phyloP scores from a whole-genome alignment of 2,888 invertebrate species.

The Adelphocoris suturalis region DNA sequence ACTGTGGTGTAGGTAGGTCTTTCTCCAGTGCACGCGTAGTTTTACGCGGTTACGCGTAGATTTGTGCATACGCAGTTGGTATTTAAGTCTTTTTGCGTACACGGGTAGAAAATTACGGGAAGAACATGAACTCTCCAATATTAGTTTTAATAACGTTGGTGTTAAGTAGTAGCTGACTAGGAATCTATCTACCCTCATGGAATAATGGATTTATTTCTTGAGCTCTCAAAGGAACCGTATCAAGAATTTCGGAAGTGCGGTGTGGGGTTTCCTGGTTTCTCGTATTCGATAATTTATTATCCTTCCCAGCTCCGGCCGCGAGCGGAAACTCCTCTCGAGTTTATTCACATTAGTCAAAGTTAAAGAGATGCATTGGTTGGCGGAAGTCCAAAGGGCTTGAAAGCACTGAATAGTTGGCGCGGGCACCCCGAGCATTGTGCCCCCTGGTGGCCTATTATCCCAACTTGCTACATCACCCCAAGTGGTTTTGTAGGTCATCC shows the following conservation, averaged over 20 bases:
- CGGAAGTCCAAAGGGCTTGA: conserved; percentile 16
- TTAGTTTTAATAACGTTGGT: too few relatives aligned
- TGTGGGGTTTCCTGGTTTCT: not conserved
- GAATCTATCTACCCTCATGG: too few relatives aligned
- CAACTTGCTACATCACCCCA: too few relatives aligned
- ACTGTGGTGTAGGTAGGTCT: too few relatives aligned
- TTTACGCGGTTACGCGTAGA: too few relatives aligned
- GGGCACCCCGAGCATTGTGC: not conserved
- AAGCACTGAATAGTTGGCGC: not conserved
- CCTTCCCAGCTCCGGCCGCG: not conserved
- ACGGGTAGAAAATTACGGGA: too few relatives aligned
- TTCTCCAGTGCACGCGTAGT: too few relatives aligned
- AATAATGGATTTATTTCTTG: not conserved
- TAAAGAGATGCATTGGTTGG: conserved; percentile 57
- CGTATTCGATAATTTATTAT: conserved; percentile 14
- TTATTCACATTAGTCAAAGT: conserved; percentile 56
- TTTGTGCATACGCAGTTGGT: too few relatives aligned
- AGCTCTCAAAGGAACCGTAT: not conserved
- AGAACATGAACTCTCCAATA: too few relatives aligned
- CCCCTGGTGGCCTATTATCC: too few relatives aligned
- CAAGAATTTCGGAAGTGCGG: not conserved
- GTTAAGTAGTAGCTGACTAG: not conserved
- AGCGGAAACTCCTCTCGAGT: conserved; percentile 32
- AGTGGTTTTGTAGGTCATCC: too few relatives aligned
- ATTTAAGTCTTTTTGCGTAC: too few relatives aligned